Percentiles rank a stretch among this genome's conserved stretches.
These are phyloP conservation scores for Ormia ochracea DNA, from an alignment of 2,888 invertebrate species.

Conservation along the genomic window DNA sequence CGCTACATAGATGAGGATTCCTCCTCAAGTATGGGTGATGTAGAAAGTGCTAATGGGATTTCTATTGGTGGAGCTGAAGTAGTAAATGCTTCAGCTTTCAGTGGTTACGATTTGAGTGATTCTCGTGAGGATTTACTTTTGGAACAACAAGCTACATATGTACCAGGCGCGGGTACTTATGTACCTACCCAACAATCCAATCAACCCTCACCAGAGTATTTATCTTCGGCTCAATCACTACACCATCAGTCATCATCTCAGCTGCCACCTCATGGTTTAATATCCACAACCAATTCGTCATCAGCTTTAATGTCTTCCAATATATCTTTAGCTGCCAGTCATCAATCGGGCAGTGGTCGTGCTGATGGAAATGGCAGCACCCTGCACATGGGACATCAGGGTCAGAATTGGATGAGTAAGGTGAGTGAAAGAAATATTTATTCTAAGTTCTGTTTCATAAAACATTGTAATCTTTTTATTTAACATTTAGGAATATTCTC, in stretches of 20 bases:
- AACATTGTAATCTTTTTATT: not conserved
- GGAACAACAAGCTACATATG: conserved; percentile 68
- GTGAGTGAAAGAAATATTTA: conserved; percentile 36
- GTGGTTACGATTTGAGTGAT: conserved; percentile 68
- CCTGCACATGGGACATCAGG: conserved; percentile 68
- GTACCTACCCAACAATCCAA: conserved; percentile 13
- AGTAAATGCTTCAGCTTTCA: conserved; percentile 59
- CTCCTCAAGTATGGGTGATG: conserved; percentile 71
- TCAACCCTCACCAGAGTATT: conserved; percentile 62
- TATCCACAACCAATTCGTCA: conserved; percentile 67
- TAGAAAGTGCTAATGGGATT: conserved; percentile 68
- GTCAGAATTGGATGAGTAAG: conserved; percentile 67
- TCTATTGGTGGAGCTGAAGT: conserved; percentile 57
- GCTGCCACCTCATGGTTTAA: conserved; percentile 70
- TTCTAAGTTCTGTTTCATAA: not conserved
- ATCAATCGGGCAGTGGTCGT: conserved; percentile 72
- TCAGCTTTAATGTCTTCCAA: conserved; percentile 74
- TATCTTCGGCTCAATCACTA: conserved; percentile 64
- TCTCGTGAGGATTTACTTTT: conserved; percentile 71
- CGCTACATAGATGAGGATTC: conserved; percentile 79
- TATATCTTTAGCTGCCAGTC: conserved; percentile 74
- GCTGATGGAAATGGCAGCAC: conserved; percentile 66
- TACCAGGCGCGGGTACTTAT: conserved; percentile 55
- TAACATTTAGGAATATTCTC: conserved; percentile 65
- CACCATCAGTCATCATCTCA: conserved; percentile 61